phyloP scores from a whole-genome alignment of 2,113 vertebrate species.

The Actinemys pallida region DNA sequence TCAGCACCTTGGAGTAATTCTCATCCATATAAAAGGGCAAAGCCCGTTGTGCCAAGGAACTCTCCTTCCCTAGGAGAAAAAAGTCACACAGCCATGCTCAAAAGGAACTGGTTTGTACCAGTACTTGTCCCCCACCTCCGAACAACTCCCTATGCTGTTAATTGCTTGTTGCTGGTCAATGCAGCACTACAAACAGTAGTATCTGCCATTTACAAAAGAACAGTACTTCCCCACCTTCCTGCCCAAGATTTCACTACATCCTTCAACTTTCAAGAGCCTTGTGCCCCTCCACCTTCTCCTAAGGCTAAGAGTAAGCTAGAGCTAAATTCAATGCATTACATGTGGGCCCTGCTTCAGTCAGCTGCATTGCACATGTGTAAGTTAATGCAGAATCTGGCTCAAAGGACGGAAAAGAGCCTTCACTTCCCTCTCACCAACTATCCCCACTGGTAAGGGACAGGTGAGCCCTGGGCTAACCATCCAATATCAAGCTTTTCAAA shows the following conservation, averaged over 20 bases:
- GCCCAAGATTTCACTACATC: neutral
- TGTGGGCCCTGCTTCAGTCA: neutral
- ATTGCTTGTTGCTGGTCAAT: neutral
- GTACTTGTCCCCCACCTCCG: neutral
- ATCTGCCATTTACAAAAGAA: neutral
- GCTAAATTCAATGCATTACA: slow-evolving; percentile 48
- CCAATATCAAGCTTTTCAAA: neutral
- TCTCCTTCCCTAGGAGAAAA: fast-evolving
- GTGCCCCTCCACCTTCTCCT: slow-evolving; percentile 20
- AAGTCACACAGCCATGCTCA: neutral
- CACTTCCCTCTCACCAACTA: neutral
- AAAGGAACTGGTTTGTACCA: neutral
- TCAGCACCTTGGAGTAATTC: neutral
- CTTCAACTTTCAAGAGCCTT: neutral
- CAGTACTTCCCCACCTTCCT: neutral
- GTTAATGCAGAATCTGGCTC: neutral
- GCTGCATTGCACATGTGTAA: slow-evolving; percentile 9
- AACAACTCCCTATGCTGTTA: neutral
- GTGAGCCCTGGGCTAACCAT: slow-evolving; percentile 6
- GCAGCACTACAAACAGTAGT: neutral
- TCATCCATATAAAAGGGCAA: neutral
- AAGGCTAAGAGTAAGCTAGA: neutral
- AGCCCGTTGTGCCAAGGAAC: neutral
- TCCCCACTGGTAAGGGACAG: neutral
- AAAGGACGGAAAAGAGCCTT: slow-evolving; percentile 1